Percentiles rank a stretch among this genome's conserved stretches.
phyloP scores from a whole-genome alignment of 2,888 invertebrate species.

The Thymelicus lineola region DNA sequence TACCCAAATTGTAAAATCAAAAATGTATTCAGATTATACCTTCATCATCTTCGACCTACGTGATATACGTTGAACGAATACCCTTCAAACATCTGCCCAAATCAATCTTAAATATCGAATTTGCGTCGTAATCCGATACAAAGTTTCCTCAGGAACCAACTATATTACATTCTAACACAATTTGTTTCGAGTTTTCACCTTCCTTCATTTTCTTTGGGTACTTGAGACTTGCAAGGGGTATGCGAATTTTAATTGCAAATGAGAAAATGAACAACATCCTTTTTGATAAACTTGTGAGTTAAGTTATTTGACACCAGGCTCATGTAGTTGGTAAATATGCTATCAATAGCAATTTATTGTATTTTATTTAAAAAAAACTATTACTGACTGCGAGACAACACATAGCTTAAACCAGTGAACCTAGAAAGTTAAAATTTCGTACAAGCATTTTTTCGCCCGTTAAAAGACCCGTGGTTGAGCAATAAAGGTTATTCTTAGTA shows the following conservation, averaged over 20 bases:
- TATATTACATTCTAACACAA: slow-evolving; percentile 83
- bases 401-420: too few species aligned
- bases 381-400: too few species aligned
- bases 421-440: too few species aligned
- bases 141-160: slow-evolving; percentile 82
- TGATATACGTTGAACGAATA: slow-evolving; percentile 41
- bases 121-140: slow-evolving; percentile 81
- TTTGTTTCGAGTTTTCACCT: slow-evolving; percentile 82
- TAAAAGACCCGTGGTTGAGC: too few species aligned
- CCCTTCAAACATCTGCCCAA: slow-evolving; percentile 79
- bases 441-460: too few species aligned
- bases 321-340: slow-evolving; percentile 1
- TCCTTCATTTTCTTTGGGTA: slow-evolving; percentile 55
- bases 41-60: slow-evolving; percentile 19
- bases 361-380: too few species aligned
- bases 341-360: neutral
- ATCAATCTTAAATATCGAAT: slow-evolving; percentile 85
- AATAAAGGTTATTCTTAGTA: too few species aligned
- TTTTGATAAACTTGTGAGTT: slow-evolving; percentile 27
- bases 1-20: neutral
- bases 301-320: slow-evolving; percentile 12
- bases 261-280: slow-evolving; percentile 55
- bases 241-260: slow-evolving; percentile 71
- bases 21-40: neutral
- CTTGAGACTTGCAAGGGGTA: slow-evolving; percentile 66